These are phyloP conservation scores for Neoaliturus tenellus DNA, from an alignment of 2,888 invertebrate genomes.

Conservation along the genomic window DNA sequence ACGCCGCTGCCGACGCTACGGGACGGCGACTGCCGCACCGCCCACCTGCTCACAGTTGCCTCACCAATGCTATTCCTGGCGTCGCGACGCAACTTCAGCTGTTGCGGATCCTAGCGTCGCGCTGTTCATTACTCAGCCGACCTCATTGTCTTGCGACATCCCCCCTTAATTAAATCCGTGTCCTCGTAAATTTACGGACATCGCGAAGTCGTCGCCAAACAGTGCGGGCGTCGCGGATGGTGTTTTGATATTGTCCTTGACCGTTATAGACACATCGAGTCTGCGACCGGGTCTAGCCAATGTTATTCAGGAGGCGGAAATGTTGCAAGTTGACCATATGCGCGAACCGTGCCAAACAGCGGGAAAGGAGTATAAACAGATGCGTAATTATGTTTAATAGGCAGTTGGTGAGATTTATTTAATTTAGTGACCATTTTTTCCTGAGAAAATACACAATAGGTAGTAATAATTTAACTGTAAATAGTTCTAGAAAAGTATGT, in stretches of 20 bases:
- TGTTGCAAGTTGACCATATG: too few species aligned
- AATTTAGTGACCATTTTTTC: too few species aligned
- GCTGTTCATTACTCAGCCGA: slow-evolving; percentile 52
- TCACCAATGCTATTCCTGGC: slow-evolving; percentile 51
- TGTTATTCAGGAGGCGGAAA: too few species aligned
- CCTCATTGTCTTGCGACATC: slow-evolving; percentile 49
- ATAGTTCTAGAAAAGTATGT: too few species aligned
- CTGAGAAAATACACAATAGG: too few species aligned
- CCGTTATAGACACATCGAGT: slow-evolving; percentile 21
- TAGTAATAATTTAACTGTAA: too few species aligned
- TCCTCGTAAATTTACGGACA: slow-evolving; percentile 28
- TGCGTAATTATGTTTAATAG: too few species aligned
- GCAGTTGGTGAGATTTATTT: too few species aligned
- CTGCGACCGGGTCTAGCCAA: slow-evolving; percentile 17
- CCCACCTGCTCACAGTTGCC: slow-evolving; percentile 52
- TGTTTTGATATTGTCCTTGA: slow-evolving; percentile 29
- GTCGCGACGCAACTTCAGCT: slow-evolving; percentile 50
- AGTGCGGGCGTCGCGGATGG: neutral
- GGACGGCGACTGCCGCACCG: slow-evolving; percentile 19
- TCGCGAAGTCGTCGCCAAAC: neutral
- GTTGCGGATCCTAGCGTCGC: slow-evolving; percentile 44
- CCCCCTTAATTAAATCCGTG: slow-evolving; percentile 45
- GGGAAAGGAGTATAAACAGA: too few species aligned
- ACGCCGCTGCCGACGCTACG: neutral
- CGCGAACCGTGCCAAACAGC: too few species aligned